Evolutionary conservation across 2,113 vertebrate species (phyloP).

Genomic region (Sylvicapra grimmia): DNA sequence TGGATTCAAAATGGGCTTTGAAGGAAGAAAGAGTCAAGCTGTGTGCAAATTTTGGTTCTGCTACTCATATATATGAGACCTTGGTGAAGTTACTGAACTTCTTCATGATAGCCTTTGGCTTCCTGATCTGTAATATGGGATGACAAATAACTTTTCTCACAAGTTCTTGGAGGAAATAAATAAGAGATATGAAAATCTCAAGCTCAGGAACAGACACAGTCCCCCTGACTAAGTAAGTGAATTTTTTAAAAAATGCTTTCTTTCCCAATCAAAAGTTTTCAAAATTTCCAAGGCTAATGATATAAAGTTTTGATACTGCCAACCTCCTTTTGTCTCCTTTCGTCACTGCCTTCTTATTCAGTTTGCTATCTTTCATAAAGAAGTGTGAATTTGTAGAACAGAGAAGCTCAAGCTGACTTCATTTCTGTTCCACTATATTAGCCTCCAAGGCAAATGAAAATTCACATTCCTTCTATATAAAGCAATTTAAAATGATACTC

Average conservation of each 20-base stretch:
- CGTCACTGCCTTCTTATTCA: background rate
- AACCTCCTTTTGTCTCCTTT: background rate
- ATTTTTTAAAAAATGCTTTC: background rate
- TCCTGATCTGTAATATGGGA: background rate
- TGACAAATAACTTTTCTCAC: background rate
- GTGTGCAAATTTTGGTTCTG: background rate
- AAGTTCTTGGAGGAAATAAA: background rate
- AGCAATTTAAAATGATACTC: background rate
- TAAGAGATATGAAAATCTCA: background rate
- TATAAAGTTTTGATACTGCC: background rate
- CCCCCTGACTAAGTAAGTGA: background rate
- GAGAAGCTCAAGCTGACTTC: background rate
- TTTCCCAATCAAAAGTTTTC: constrained; percentile 13
- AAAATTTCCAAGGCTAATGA: background rate
- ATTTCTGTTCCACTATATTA: background rate
- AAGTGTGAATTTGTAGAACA: background rate
- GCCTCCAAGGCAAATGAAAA: background rate
- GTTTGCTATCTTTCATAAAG: background rate
- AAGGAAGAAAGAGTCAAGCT: background rate
- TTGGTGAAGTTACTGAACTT: background rate
- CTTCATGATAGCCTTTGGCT: background rate
- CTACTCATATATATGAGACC: background rate
- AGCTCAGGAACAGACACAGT: background rate
- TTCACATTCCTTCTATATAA: background rate
- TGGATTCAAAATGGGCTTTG: background rate